Evolutionary conservation across 2,797 vertebrate species (phyloP), one percentile per base, ranked within the genome.

Genomic region (Eupleurogrammus muticus): DNA sequence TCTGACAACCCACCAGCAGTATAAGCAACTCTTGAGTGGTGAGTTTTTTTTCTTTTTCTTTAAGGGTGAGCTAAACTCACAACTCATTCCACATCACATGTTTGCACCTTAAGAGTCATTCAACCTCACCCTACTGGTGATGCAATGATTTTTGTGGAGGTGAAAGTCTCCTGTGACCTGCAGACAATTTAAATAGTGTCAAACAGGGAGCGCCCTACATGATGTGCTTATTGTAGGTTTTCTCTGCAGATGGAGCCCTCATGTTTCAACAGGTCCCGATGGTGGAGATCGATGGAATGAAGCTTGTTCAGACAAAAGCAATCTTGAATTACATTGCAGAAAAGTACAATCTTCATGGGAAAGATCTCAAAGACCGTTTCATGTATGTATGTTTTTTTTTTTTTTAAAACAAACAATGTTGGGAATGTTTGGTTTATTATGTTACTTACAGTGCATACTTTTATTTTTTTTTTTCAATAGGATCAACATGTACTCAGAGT

Each of bases 401-500:
- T 40, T 14, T 4, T 40, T 1, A 10, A 38, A 19, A 2, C 4
- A 24, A 24, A 2, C 4, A 46, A 36, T 34, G 5, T 46, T 47
- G 32, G 2, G 1, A 36, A 16, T 10, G 0, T 16, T 9, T 49
- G 2, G n/a, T 47, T 1, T 47, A 9, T 47, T 0, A 0, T 20
- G 19, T n/a, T 5, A 14, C 36, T 52, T 50, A 47, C 9, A 34
- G 2, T 56, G 0, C 17, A 1, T 24, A 12, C 4, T 24, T 12
- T 1, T 53, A 8, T 23, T 76, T 68, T 73, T 17, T 24, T 46
- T 40, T 48, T 6, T 28, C 28, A 3, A 28, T 28, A 98, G 97
- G 92, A 94, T 97, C 87, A 94, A 97, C 90, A 97, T 96, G 93
- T 97, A 96, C 0, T 77, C 93, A 13, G 97, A 98, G 59, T 95